A percentile compares a stretch with the other conserved stretches of the same genome.
These are phyloP conservation scores for Hesperophylax magnus DNA, from an alignment of 1,140 invertebrate species.

Conservation along the genomic window DNA sequence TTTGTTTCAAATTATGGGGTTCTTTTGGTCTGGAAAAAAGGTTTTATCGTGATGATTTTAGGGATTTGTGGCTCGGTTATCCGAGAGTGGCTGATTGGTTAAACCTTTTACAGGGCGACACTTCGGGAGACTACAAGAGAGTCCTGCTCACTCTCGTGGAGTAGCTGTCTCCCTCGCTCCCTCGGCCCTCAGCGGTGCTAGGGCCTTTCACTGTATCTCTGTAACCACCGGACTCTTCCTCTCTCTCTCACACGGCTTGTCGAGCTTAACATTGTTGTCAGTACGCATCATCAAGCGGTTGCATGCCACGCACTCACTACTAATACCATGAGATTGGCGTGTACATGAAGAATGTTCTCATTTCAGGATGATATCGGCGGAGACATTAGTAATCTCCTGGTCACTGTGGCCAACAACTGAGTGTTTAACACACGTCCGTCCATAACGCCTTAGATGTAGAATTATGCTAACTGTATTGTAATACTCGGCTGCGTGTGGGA, in stretches of 20 bases:
- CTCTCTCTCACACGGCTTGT: not conserved
- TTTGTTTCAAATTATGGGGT: not conserved
- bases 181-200: conserved; percentile 19
- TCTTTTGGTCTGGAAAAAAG: not conserved
- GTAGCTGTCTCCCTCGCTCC: conserved; percentile 66
- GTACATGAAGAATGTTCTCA: conserved; percentile 5
- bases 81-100: conserved; percentile 45
- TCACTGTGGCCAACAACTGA: conserved; percentile 72
- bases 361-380: conserved; percentile 71
- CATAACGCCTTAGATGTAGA: conserved; percentile 7
- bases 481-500: too few relatives aligned
- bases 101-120: conserved; percentile 83
- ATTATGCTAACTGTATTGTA: not conserved
- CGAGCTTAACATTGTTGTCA: conserved; percentile 2
- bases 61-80: not conserved
- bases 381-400: conserved; percentile 72
- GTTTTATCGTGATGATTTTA: not conserved
- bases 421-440: not conserved
- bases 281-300: not conserved
- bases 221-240: conserved; percentile 1
- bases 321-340: not conserved
- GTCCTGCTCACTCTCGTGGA: conserved; percentile 86
- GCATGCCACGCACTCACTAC: not conserved
- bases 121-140: conserved; percentile 93
- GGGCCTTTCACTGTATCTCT: conserved; percentile 5